A percentile compares a stretch with the other conserved stretches of the same genome.
phyloP scores from a whole-genome alignment of 2,797 vertebrate genomes.

The Pangasius sanitwongsei region DNA sequence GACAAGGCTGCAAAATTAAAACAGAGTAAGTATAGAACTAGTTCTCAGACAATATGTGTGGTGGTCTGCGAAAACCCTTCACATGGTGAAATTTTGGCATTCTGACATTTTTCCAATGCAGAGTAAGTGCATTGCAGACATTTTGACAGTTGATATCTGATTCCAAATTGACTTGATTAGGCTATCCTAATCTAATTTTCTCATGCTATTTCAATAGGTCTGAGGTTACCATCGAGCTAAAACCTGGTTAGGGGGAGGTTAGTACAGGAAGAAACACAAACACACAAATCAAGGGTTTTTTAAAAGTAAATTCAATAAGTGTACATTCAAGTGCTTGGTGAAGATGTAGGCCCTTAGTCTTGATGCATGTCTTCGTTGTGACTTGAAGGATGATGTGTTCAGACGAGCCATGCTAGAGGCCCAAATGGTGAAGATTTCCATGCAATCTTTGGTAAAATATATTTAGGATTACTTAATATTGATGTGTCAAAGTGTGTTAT shows the following conservation, averaged over 20 bases:
- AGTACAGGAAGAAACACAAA: no score
- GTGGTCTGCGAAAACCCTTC: background rate
- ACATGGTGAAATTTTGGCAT: background rate
- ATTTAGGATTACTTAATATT: background rate
- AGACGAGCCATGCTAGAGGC: background rate
- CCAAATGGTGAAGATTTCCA: background rate
- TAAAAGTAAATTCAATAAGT: background rate
- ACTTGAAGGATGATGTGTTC: background rate
- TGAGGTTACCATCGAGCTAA: background rate
- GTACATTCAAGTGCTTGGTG: background rate
- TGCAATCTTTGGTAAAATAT: background rate
- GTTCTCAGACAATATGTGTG: background rate
- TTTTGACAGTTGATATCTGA: background rate
- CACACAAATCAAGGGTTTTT: background rate
- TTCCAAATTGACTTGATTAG: background rate
- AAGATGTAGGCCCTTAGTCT: background rate
- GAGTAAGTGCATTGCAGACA: background rate
- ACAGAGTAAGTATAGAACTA: background rate
- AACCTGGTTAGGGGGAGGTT: background rate
- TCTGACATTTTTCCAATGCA: background rate
- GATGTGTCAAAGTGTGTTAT: background rate
- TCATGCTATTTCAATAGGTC: background rate
- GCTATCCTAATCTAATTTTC: background rate
- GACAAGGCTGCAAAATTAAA: background rate
- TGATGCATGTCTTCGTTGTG: background rate